phyloP scores from a whole-genome alignment of 2,113 vertebrate species.

The Etia nguti region DNA sequence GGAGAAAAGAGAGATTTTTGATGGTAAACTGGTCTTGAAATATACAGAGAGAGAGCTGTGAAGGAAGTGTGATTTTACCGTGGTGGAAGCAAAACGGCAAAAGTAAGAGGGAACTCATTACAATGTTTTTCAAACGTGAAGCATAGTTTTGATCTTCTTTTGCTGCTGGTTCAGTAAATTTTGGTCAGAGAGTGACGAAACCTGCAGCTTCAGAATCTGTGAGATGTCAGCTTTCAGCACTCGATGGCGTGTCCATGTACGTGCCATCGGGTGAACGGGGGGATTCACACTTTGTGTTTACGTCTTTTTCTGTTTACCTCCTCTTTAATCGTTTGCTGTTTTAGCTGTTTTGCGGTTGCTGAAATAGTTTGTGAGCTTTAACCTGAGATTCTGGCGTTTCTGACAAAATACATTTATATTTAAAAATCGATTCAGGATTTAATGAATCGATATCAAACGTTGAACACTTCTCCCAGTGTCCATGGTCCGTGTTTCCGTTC shows the following conservation, averaged over 20 bases:
- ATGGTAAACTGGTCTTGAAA: background rate
- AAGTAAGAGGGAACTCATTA: background rate
- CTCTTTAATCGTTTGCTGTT: background rate
- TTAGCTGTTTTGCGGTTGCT: background rate
- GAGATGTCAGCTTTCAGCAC: background rate
- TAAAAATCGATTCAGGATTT: background rate
- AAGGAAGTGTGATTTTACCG: background rate
- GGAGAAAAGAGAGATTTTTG: background rate
- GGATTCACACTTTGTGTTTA: background rate
- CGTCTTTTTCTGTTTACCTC: background rate
- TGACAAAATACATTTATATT: background rate
- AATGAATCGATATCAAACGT: background rate
- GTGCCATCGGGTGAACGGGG: background rate
- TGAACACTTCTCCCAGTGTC: background rate
- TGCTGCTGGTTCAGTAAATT: background rate
- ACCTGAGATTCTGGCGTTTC: background rate
- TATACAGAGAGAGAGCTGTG: background rate
- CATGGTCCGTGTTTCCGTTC: background rate
- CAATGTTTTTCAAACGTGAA: background rate
- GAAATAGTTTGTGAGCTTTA: background rate
- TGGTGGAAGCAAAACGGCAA: background rate
- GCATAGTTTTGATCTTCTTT: background rate
- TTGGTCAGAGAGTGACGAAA: background rate
- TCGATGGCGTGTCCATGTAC: background rate
- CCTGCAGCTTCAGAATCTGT: background rate